Evolutionary conservation across 2,888 invertebrate genomes (phyloP).

Genomic region (Aphodius sticticus): DNA sequence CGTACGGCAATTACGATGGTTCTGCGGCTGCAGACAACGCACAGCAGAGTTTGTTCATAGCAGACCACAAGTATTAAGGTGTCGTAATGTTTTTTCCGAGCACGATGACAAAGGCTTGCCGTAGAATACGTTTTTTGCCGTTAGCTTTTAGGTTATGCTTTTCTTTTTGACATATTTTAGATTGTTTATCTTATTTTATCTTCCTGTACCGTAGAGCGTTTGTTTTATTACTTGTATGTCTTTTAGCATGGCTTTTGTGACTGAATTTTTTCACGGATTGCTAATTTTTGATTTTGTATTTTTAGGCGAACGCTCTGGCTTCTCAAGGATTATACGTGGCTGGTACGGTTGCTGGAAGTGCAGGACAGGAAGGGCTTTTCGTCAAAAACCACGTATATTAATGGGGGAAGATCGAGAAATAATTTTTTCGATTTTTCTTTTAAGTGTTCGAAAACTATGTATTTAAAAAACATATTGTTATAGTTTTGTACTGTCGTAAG

Average conservation of each 20-base stretch:
- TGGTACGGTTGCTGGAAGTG: conserved; percentile 86
- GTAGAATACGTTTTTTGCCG: not conserved
- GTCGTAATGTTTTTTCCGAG: not conserved
- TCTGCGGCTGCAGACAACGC: conserved; percentile 29
- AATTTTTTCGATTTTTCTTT: not conserved
- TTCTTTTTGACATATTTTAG: not conserved
- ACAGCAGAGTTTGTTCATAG: conserved; percentile 32
- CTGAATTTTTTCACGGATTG: not conserved
- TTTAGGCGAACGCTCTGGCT: conserved; percentile 91
- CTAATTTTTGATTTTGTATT: conserved; percentile 41
- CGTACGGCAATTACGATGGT: conserved; percentile 32
- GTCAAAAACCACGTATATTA: conserved; percentile 97
- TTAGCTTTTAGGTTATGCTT: conserved; percentile 8
- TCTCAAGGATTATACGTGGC: conserved; percentile 89
- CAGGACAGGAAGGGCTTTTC: conserved; percentile 88
- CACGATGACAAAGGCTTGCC: conserved; percentile 25
- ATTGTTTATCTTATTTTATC: not conserved
- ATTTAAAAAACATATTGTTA: not conserved
- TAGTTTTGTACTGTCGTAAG: not conserved
- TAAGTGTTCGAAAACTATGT: not conserved
- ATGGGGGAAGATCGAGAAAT: conserved; percentile 44
- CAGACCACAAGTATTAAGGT: conserved; percentile 33
- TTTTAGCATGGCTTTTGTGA: not conserved
- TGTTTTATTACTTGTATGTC: not conserved
- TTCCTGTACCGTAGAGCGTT: not conserved